Conservation (phyloP, 2,797 vertebrate species). For the Cheirogaleus major region DNA sequence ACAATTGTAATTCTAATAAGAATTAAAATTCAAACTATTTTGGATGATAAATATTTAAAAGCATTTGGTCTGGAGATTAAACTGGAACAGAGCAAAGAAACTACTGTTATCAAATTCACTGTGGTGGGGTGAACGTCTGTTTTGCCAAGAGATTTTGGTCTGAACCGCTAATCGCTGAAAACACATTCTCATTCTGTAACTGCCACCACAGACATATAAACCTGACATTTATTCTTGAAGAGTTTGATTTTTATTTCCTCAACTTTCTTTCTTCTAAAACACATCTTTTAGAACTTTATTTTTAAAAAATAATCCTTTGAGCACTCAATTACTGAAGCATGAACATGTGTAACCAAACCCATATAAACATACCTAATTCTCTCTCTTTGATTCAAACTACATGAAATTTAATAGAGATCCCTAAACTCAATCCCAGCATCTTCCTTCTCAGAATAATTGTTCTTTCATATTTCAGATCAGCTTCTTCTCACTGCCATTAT, state of each 20-base stretch:
- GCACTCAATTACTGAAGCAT: background rate
- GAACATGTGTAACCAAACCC: background rate
- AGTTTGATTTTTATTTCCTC: background rate
- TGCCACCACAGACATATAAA: background rate
- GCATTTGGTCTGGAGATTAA: constrained; percentile 73
- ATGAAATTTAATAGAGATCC: background rate
- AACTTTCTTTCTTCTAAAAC: constrained; percentile 18
- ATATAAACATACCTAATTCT: background rate
- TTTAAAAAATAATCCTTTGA: background rate
- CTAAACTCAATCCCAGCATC: background rate
- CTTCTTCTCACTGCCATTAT: background rate
- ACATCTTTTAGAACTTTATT: background rate
- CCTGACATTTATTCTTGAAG: constrained; percentile 33
- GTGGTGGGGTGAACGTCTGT: constrained; percentile 11
- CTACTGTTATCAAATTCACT: constrained; percentile 43
- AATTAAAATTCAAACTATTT: constrained; percentile 75
- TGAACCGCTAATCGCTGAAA: constrained; percentile 41
- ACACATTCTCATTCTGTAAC: constrained; percentile 38
- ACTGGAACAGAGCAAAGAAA: constrained; percentile 67
- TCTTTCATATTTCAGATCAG: background rate
- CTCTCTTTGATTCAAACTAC: background rate
- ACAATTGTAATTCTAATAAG: constrained; percentile 77
- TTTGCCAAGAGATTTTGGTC: constrained; percentile 48
- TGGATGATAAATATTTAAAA: constrained; percentile 77
- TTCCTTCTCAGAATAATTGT: background rate